Evolutionary conservation across 2,888 invertebrate genomes (phyloP).

Genomic region (Andrena minutula): DNA sequence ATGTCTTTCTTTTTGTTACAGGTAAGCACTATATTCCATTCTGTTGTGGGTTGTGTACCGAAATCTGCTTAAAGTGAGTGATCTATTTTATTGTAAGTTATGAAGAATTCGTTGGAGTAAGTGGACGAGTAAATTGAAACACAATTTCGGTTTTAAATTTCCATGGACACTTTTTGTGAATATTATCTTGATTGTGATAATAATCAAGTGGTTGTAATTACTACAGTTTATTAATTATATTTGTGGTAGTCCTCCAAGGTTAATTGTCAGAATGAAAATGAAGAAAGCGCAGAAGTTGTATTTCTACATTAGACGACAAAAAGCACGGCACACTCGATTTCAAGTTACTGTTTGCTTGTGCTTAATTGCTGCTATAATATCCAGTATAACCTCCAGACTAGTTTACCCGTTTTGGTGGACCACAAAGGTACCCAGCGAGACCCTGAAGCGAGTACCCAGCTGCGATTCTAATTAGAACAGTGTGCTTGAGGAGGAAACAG

Average conservation of each 20-base stretch:
- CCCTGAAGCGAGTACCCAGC: slow-evolving; percentile 52
- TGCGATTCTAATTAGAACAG: slow-evolving; percentile 45
- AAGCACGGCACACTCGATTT: neutral
- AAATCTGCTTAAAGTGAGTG: slow-evolving; percentile 27
- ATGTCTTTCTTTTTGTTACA: slow-evolving; percentile 21
- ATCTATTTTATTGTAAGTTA: neutral
- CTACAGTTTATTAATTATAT: no score
- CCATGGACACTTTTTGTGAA: no score
- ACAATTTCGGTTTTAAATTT: no score
- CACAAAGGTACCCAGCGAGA: slow-evolving; percentile 42
- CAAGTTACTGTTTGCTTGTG: neutral
- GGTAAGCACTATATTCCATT: slow-evolving; percentile 32
- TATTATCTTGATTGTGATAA: no score
- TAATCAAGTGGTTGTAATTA: no score
- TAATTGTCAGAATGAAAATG: no score
- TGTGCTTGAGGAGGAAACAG: slow-evolving; percentile 39
- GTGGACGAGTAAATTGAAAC: no score
- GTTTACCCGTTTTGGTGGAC: slow-evolving; percentile 16
- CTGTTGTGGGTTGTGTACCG: neutral
- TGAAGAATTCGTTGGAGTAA: neutral
- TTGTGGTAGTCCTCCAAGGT: no score
- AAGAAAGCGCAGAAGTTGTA: neutral
- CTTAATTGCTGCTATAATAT: slow-evolving; percentile 14
- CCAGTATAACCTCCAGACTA: neutral
- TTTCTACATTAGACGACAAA: neutral